These are phyloP conservation scores for Harlomillsia oculata DNA, from an alignment of 1,140 invertebrate genomes.

Conservation along the genomic window DNA sequence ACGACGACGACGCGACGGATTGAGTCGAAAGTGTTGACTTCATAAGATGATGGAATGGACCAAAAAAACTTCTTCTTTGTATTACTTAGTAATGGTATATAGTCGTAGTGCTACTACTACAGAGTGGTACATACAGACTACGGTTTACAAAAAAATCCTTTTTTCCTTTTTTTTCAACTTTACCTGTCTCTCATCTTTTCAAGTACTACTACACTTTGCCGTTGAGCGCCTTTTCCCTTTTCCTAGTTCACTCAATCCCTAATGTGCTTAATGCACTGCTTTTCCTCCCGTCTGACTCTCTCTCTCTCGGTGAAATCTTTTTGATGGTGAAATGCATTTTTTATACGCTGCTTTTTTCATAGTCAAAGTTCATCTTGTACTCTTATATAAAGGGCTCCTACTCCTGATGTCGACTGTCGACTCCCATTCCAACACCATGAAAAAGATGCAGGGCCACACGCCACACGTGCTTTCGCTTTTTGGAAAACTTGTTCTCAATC, in stretches of 20 bases:
- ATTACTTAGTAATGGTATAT: too few relatives aligned
- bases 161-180: too few relatives aligned
- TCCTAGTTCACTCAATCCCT: slow-evolving; percentile 15
- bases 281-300: slow-evolving; percentile 8
- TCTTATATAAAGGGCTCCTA: slow-evolving; percentile 2
- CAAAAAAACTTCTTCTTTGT: too few relatives aligned
- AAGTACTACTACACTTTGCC: too few relatives aligned
- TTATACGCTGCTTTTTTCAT: slow-evolving; percentile 23
- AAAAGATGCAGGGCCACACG: neutral
- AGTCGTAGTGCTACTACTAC: too few relatives aligned
- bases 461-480: slow-evolving; percentile 12
- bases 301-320: slow-evolving; percentile 12
- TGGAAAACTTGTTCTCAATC: neutral
- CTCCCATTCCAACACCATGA: neutral
- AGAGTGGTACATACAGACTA: too few relatives aligned
- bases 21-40: too few relatives aligned
- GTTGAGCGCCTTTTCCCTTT: too few relatives aligned
- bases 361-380: slow-evolving; percentile 19
- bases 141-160: too few relatives aligned
- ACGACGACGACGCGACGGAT: too few relatives aligned
- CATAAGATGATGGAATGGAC: too few relatives aligned
- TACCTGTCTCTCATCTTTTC: too few relatives aligned
- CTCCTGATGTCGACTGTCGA: neutral
- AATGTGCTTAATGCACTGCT: slow-evolving; percentile 18
- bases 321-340: slow-evolving; percentile 31